A percentile compares a stretch with the other conserved stretches of the same genome.
phyloP scores from a whole-genome alignment of 1,140 invertebrate genomes.

The Macrobrachium rosenbergii region DNA sequence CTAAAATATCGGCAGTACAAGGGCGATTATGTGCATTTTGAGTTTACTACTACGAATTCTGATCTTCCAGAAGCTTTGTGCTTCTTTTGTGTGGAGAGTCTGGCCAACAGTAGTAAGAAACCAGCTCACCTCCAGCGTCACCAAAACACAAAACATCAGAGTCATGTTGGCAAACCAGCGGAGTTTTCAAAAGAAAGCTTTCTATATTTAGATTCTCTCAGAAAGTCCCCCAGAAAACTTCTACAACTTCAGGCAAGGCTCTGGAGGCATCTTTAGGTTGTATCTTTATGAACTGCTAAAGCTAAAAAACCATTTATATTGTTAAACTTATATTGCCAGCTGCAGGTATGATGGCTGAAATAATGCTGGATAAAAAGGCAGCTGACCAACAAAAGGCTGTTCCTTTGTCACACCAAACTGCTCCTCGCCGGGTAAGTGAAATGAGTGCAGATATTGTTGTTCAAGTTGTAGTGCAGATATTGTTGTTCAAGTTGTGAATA shows the following conservation, averaged over 20 bases:
- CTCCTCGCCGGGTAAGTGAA: not conserved
- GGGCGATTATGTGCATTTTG: too few relatives aligned
- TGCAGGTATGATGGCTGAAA: constrained; percentile 31
- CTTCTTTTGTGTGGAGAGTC: constrained; percentile 32
- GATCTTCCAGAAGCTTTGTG: not conserved
- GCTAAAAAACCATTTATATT: not conserved
- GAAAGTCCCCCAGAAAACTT: not conserved
- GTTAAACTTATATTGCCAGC: too few relatives aligned
- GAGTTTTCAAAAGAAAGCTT: not conserved
- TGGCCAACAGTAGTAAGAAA: too few relatives aligned
- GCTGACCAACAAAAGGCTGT: constrained; percentile 29
- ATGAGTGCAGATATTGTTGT: constrained; percentile 23
- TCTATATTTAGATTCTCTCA: constrained; percentile 1
- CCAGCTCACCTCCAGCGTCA: constrained; percentile 14
- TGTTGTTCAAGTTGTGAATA: constrained; percentile 11
- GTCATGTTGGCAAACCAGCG: constrained; percentile 22
- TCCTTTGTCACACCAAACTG: constrained; percentile 32
- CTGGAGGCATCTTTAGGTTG: constrained; percentile 13
- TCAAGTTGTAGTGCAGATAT: too few relatives aligned
- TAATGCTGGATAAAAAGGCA: constrained; percentile 16
- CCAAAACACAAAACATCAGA: constrained; percentile 30
- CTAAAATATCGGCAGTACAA: too few relatives aligned
- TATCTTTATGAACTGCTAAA: constrained; percentile 7
- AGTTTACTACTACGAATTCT: too few relatives aligned
- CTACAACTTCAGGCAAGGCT: constrained; percentile 17